Conservation (phyloP, 2,797 vertebrate genomes). For the Ibycter americanus region DNA sequence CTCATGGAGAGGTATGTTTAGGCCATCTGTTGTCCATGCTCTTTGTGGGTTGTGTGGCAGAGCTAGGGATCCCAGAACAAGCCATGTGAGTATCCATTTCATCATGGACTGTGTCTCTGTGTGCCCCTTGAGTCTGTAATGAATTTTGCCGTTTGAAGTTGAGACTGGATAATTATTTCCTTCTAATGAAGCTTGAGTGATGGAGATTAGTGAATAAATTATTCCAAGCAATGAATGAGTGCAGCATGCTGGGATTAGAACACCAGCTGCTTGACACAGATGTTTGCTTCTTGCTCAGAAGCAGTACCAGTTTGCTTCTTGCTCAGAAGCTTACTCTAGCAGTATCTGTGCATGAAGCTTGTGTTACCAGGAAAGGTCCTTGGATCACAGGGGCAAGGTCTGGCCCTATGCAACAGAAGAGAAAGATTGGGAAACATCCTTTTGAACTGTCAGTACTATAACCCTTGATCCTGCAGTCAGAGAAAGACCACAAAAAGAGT, state of each 20-base stretch:
- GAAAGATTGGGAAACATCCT: not conserved
- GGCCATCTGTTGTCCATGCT: slow-evolving; percentile 1
- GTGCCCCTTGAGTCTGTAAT: not conserved
- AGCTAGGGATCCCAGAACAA: not conserved
- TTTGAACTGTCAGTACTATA: not conserved
- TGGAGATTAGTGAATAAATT: not conserved
- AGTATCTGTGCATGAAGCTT: not conserved
- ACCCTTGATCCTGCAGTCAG: not conserved
- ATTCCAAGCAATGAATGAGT: not conserved
- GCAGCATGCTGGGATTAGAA: not conserved
- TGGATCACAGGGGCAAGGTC: not conserved
- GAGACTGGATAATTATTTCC: not conserved
- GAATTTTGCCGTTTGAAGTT: not conserved
- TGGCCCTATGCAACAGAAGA: not conserved
- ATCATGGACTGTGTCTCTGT: not conserved
- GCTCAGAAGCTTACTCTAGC: not conserved
- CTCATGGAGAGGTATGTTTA: not conserved
- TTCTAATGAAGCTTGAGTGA: not conserved
- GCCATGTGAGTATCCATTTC: not conserved
- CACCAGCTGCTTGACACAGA: not conserved
- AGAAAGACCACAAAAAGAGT: not conserved
- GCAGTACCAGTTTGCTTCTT: not conserved
- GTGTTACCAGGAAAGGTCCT: not conserved
- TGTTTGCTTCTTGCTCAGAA: not conserved
- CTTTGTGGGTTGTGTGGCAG: not conserved